Evolutionary conservation across 2,113 vertebrate species (phyloP).

Genomic region (Arvicanthis niloticus): DNA sequence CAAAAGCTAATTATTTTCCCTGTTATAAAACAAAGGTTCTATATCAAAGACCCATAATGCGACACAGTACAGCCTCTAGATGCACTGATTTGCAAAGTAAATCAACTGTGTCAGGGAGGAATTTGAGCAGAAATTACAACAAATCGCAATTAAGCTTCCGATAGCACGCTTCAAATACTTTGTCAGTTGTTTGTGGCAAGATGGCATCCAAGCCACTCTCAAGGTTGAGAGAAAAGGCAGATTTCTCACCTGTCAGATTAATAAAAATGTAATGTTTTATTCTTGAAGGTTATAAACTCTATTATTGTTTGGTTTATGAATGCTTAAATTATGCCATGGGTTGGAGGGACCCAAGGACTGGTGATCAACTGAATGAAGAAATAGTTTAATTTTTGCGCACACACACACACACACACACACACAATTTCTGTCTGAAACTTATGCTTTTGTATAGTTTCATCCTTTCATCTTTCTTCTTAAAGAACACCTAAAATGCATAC

Average conservation of each 20-base stretch:
- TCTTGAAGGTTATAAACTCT: constrained; percentile 59
- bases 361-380: constrained; percentile 70
- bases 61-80: constrained; percentile 87
- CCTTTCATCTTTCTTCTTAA: neutral
- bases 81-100: constrained; percentile 90
- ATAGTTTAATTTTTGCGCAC: constrained; percentile 55
- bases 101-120: constrained; percentile 87
- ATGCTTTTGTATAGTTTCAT: neutral
- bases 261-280: constrained; percentile 66
- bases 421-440: constrained; percentile 19
- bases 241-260: constrained; percentile 69
- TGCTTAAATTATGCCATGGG: constrained; percentile 74
- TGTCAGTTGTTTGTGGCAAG: constrained; percentile 82
- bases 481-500: constrained; percentile 9
- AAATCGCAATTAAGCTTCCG: constrained; percentile 87
- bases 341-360: constrained; percentile 35
- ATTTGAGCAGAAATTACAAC: constrained; percentile 89
- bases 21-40: constrained; percentile 91
- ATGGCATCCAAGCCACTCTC: constrained; percentile 62
- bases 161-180: constrained; percentile 81
- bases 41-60: constrained; percentile 89
- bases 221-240: constrained; percentile 56
- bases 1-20: constrained; percentile 90
- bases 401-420: neutral
- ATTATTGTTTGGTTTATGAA: constrained; percentile 74